phyloP scores from a whole-genome alignment of 2,797 vertebrate genomes.

The Danio jaintianensis region DNA sequence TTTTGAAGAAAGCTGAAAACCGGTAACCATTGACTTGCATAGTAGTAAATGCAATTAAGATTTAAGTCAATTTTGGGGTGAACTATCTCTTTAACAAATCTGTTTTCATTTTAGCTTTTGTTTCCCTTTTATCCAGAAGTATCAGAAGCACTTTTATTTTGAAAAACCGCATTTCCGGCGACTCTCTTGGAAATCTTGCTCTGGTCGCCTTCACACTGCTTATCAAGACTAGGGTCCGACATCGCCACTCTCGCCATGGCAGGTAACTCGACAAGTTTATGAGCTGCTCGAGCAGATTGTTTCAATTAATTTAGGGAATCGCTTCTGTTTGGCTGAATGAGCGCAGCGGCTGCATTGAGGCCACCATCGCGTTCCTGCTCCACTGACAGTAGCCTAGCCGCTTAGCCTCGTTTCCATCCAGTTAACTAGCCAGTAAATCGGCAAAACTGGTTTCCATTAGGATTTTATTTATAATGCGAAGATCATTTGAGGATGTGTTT shows the following conservation, averaged over 20 bases:
- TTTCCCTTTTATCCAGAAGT: not conserved
- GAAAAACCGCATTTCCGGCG: conserved; percentile 31
- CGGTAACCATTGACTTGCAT: no score
- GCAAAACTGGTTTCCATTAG: not conserved
- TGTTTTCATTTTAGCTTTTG: not conserved
- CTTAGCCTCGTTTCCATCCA: conserved; percentile 34
- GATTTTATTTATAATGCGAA: not conserved
- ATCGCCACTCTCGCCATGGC: conserved; percentile 76
- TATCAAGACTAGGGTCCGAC: conserved; percentile 45
- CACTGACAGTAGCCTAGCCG: conserved; percentile 46
- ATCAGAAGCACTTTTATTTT: conserved; percentile 23
- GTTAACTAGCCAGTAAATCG: conserved; percentile 3
- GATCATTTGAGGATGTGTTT: not conserved
- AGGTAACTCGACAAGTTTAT: conserved; percentile 71
- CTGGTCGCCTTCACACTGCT: conserved; percentile 47
- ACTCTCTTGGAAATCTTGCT: not conserved
- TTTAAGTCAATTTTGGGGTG: no score
- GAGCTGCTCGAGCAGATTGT: not conserved
- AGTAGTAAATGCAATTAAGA: no score
- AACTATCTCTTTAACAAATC: not conserved
- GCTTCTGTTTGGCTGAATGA: not conserved
- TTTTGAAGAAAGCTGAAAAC: no score
- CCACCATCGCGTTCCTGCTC: not conserved
- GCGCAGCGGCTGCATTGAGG: not conserved
- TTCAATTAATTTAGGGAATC: not conserved